phyloP scores from a whole-genome alignment of 2,888 invertebrate species.

The Micropterix aruncella region DNA sequence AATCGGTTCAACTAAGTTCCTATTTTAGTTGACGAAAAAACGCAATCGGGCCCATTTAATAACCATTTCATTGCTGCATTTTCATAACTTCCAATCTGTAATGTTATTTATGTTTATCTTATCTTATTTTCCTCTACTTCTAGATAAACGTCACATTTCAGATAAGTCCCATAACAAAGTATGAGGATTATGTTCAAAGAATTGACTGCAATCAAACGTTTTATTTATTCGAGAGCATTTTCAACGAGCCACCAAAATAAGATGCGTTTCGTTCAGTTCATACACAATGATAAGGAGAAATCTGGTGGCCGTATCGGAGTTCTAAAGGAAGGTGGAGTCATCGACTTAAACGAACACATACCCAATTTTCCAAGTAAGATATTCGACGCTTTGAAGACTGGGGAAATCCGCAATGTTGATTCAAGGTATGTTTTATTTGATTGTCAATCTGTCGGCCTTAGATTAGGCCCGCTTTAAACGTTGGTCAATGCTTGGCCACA shows the following conservation, averaged over 20 bases:
- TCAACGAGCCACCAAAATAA: neutral
- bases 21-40: too few relatives aligned
- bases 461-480: too few relatives aligned
- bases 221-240: neutral
- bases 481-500: too few relatives aligned
- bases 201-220: neutral
- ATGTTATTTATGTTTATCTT: too few relatives aligned
- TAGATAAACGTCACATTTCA: too few relatives aligned
- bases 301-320: conserved; percentile 43
- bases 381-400: conserved; percentile 25
- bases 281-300: neutral
- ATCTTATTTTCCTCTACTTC: too few relatives aligned
- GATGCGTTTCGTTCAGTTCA: neutral
- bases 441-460: neutral
- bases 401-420: neutral
- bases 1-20: too few relatives aligned
- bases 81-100: too few relatives aligned
- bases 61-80: too few relatives aligned
- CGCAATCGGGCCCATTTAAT: too few relatives aligned
- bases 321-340: conserved; percentile 45
- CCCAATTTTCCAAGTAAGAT: conserved; percentile 25
- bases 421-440: neutral
- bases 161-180: too few relatives aligned
- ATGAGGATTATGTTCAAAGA: neutral
- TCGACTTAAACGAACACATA: conserved; percentile 50